These are phyloP conservation scores for Atrichornis clamosus DNA, from an alignment of 2,113 vertebrate genomes.

Conservation along the genomic window DNA sequence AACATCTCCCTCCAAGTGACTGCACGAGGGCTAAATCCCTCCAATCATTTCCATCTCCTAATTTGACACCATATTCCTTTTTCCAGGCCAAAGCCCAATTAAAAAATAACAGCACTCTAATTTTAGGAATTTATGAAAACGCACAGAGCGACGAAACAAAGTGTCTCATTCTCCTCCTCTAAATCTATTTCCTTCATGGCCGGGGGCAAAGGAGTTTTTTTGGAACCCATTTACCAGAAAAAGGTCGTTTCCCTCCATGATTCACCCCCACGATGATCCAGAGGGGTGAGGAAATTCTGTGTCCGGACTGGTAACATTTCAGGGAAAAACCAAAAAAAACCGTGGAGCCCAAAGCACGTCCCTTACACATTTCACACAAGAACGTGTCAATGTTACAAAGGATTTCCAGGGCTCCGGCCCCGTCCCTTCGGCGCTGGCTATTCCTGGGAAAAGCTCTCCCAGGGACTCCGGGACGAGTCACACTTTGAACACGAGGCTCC, in stretches of 20 bases:
- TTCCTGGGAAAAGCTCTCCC: not conserved
- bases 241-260: not conserved
- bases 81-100: not conserved
- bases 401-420: not conserved
- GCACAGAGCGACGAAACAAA: not conserved
- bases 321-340: not conserved
- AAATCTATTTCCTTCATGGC: not conserved
- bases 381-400: not conserved
- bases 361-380: no score
- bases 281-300: not conserved
- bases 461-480: not conserved
- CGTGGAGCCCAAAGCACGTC: not conserved
- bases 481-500: fast-evolving
- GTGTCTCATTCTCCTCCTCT: not conserved
- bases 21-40: not conserved
- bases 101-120: not conserved
- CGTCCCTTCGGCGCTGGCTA: not conserved
- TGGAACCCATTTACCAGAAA: not conserved
- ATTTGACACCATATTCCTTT: not conserved
- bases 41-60: not conserved
- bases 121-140: not conserved
- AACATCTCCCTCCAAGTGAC: fast-evolving
- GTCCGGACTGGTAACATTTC: not conserved
- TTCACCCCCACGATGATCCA: not conserved
- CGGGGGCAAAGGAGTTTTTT: not conserved